Percentiles rank a stretch among this genome's conserved stretches.
Evolutionary conservation across 2,113 vertebrate genomes (phyloP).

Genomic region (Sarotherodon lohbergeri): DNA sequence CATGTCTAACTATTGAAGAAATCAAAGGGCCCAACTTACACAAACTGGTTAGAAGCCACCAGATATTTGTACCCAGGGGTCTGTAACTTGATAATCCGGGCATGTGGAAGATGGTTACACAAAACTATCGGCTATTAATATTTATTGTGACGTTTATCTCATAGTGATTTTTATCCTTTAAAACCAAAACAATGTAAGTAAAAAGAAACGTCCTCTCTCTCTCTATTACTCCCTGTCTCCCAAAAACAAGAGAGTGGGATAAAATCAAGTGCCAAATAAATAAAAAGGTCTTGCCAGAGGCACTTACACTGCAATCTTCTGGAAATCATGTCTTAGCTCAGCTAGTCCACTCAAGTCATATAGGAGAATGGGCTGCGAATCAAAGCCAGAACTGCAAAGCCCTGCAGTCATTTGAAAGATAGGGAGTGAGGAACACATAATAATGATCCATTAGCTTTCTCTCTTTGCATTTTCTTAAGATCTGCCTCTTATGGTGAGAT

Average conservation of each 20-base stretch:
- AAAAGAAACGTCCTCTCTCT: neutral
- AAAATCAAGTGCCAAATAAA: slow-evolving; percentile 59
- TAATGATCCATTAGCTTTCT: slow-evolving; percentile 53
- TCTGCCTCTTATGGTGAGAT: slow-evolving; percentile 31
- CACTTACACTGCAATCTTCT: slow-evolving; percentile 60
- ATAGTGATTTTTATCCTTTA: neutral
- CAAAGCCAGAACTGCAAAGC: slow-evolving; percentile 51
- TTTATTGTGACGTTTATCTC: neutral
- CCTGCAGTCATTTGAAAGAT: slow-evolving; percentile 42
- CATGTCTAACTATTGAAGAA: neutral
- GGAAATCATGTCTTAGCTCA: slow-evolving; percentile 56
- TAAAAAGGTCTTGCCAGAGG: slow-evolving; percentile 55
- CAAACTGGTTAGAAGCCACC: neutral
- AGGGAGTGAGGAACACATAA: slow-evolving; percentile 46
- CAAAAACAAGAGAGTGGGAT: slow-evolving; percentile 2
- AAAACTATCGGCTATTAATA: neutral
- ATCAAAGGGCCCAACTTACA: neutral
- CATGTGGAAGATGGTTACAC: neutral
- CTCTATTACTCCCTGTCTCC: neutral
- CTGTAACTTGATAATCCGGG: neutral
- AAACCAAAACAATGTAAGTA: slow-evolving; percentile 7
- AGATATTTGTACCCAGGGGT: neutral
- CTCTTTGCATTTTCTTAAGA: slow-evolving; percentile 43
- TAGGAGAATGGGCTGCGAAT: slow-evolving; percentile 48
- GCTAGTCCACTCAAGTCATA: slow-evolving; percentile 53